Percentiles rank a stretch among this genome's conserved stretches.
Evolutionary conservation across 2,113 vertebrate genomes (phyloP).

Genomic region (Mormyrus iriodes): DNA sequence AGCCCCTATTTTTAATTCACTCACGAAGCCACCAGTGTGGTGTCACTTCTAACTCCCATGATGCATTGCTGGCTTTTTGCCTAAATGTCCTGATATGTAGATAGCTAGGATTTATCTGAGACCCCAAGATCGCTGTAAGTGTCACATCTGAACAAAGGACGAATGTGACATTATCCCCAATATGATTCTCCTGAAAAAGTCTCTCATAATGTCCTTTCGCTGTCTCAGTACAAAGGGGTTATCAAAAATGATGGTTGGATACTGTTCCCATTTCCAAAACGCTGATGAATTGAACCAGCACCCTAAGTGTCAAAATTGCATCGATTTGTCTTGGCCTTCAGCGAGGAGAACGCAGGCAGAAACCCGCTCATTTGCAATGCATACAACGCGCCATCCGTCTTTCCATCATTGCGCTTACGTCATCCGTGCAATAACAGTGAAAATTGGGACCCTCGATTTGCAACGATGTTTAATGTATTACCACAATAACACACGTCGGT

Average conservation of each 20-base stretch:
- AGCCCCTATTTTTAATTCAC: neutral
- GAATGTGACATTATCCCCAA: neutral
- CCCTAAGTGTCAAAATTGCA: conserved; percentile 47
- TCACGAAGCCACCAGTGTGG: neutral
- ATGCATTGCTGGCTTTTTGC: neutral
- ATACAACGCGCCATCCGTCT: conserved; percentile 44
- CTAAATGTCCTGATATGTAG: neutral
- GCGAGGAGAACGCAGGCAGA: conserved; percentile 40
- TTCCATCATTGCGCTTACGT: conserved; percentile 18
- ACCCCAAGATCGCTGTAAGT: neutral
- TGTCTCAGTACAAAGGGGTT: neutral
- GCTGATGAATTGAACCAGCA: conserved; percentile 43
- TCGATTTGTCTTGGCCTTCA: conserved; percentile 51
- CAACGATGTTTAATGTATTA: neutral
- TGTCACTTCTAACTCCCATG: neutral
- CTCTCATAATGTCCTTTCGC: neutral
- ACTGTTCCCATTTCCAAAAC: conserved; percentile 45
- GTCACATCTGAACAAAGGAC: neutral
- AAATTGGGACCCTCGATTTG: neutral
- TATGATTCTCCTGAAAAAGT: neutral
- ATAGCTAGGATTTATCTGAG: neutral
- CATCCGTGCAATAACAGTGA: neutral
- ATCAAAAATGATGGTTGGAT: conserved; percentile 3
- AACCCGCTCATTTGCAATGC: conserved; percentile 43
- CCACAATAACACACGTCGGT: neutral